Conservation (phyloP, 2,888 invertebrate genomes). For the Heteropelma amictum region DNA sequence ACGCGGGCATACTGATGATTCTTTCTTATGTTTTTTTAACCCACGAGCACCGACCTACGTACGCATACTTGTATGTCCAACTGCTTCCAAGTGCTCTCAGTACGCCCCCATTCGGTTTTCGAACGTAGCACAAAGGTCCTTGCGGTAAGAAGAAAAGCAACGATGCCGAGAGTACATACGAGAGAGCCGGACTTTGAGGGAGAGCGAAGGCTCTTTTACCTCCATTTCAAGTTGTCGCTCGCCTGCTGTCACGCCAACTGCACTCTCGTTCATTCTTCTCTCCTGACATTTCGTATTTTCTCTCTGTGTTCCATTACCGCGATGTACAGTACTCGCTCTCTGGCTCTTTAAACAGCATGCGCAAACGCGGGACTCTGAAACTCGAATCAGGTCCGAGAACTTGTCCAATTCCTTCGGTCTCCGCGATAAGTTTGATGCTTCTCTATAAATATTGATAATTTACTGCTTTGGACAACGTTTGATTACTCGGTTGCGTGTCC, state of each 20-base stretch:
- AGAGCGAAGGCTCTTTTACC: slow-evolving; percentile 34
- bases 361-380: slow-evolving; percentile 6
- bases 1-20: slow-evolving; percentile 33
- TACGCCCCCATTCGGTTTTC: not conserved
- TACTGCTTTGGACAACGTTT: too few species aligned
- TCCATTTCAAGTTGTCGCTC: slow-evolving; percentile 55
- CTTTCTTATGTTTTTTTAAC: slow-evolving; percentile 40
- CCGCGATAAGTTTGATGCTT: too few species aligned
- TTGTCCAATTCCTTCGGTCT: not conserved
- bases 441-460: too few species aligned
- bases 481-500: not conserved
- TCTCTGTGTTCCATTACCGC: slow-evolving; percentile 41
- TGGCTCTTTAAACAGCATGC: slow-evolving; percentile 32
- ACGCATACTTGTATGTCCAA: slow-evolving; percentile 49
- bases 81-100: slow-evolving; percentile 22
- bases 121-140: slow-evolving; percentile 16
- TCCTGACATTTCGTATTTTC: slow-evolving; percentile 37
- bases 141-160: slow-evolving; percentile 35
- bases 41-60: slow-evolving; percentile 51
- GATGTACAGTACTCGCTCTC: slow-evolving; percentile 10
- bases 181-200: slow-evolving; percentile 17
- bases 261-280: slow-evolving; percentile 39
- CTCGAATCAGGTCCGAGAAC: slow-evolving; percentile 14
- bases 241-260: slow-evolving; percentile 51
- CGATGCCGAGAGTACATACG: slow-evolving; percentile 19